These are phyloP conservation scores for Myrmecophaga tridactyla DNA, from an alignment of 2,113 vertebrate genomes.

Conservation along the genomic window DNA sequence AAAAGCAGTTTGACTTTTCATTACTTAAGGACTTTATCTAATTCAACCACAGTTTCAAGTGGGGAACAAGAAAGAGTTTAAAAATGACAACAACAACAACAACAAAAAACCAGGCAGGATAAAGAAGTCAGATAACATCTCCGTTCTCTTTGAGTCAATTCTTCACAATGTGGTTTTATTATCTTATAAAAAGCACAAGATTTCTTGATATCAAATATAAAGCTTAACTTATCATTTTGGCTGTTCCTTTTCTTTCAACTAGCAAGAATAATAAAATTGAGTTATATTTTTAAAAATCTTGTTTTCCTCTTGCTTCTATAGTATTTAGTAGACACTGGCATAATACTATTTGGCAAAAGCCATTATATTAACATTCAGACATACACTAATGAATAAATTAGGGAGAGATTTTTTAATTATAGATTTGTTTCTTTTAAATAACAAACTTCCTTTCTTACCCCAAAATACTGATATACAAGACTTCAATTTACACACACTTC, in stretches of 20 bases:
- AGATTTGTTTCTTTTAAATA: conserved; percentile 24
- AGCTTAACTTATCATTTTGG: not conserved
- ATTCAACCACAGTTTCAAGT: conserved; percentile 45
- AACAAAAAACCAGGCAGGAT: not conserved
- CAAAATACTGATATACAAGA: not conserved
- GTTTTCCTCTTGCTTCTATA: not conserved
- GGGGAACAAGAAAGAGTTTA: conserved; percentile 40
- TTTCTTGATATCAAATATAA: conserved; percentile 53
- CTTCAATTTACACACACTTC: conserved; percentile 1
- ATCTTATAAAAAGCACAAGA: conserved; percentile 45
- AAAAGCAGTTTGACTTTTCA: conserved; percentile 47
- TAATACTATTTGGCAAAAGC: conserved; percentile 22
- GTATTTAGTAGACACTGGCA: not conserved
- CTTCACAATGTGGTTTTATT: not conserved
- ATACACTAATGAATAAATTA: not conserved
- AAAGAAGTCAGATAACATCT: conserved; percentile 49
- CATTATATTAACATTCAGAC: not conserved
- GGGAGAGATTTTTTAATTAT: not conserved
- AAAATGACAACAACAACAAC: conserved; percentile 30
- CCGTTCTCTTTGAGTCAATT: not conserved
- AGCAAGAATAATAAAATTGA: conserved; percentile 14
- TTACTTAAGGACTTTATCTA: conserved; percentile 41
- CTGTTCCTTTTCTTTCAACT: conserved; percentile 30
- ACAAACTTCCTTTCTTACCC: not conserved
- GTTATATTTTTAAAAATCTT: conserved; percentile 14